These are phyloP conservation scores for Pomatostomus ruficeps DNA, from an alignment of 2,113 vertebrate species.

Conservation along the genomic window DNA sequence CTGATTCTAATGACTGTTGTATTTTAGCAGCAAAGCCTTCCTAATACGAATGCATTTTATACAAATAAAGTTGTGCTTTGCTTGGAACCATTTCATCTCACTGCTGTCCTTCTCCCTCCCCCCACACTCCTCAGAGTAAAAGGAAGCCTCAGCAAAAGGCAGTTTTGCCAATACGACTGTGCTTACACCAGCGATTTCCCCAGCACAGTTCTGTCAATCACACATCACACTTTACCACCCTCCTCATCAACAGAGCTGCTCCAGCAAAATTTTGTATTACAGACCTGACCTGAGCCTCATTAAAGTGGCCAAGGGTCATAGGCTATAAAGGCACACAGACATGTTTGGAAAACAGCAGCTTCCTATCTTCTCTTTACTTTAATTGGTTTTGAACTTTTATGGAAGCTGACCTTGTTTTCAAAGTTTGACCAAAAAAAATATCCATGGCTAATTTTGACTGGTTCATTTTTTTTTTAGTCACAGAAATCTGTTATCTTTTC, in stretches of 20 bases:
- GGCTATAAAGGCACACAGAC: neutral
- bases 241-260: constrained; percentile 28
- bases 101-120: neutral
- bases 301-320: constrained; percentile 8
- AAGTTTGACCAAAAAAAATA: neutral
- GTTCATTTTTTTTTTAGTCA: neutral
- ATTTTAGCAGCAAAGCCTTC: neutral
- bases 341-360: constrained; percentile 14
- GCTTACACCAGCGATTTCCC: neutral
- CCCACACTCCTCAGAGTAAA: neutral
- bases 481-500: neutral
- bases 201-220: constrained; percentile 37
- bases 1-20: fast-evolving
- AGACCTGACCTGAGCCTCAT: constrained; percentile 29
- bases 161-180: neutral
- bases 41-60: neutral
- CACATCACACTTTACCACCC: constrained; percentile 14
- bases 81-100: neutral
- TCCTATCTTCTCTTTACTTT: constrained; percentile 3
- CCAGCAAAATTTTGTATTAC: constrained; percentile 44
- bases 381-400: constrained; percentile 8
- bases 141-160: neutral
- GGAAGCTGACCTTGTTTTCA: neutral
- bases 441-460: neutral
- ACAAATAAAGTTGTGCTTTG: neutral